Conservation (phyloP, 2,113 vertebrate species). For the Hippopotamus amphibius region DNA sequence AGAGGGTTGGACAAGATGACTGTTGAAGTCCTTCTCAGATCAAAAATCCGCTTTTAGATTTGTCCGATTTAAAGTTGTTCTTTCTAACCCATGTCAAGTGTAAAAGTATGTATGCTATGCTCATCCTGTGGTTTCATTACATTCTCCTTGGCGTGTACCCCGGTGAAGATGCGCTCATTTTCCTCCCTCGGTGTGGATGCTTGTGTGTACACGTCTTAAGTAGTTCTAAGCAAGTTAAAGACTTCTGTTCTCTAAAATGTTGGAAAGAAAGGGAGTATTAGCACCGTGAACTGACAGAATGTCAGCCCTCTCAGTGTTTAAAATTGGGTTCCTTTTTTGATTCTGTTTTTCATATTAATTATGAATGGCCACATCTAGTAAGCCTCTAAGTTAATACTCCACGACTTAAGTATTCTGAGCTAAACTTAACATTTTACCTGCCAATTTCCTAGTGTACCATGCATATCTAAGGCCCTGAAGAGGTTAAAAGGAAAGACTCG, state of each 20-base stretch:
- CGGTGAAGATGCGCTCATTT: too few species aligned
- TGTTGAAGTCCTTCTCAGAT: background rate
- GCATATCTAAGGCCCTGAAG: background rate
- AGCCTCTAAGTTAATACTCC: background rate
- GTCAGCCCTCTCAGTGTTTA: background rate
- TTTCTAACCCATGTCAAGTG: background rate
- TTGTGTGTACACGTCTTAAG: background rate
- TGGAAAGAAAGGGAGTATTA: background rate
- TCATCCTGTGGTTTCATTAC: background rate
- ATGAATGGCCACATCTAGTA: background rate
- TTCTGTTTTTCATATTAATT: conserved; percentile 43
- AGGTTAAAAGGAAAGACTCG: background rate
- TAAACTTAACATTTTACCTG: background rate
- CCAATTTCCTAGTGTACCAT: background rate
- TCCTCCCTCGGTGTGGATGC: background rate
- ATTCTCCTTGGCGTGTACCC: background rate
- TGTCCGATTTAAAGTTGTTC: background rate
- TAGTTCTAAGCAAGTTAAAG: background rate
- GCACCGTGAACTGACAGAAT: background rate
- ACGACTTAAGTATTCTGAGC: background rate
- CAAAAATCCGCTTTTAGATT: background rate
- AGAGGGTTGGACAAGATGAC: background rate
- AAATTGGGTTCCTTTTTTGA: background rate
- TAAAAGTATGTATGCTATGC: background rate
- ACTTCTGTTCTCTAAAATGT: background rate